Conservation (phyloP, 2,888 invertebrate genomes). For the Trissolcus japonicus region DNA sequence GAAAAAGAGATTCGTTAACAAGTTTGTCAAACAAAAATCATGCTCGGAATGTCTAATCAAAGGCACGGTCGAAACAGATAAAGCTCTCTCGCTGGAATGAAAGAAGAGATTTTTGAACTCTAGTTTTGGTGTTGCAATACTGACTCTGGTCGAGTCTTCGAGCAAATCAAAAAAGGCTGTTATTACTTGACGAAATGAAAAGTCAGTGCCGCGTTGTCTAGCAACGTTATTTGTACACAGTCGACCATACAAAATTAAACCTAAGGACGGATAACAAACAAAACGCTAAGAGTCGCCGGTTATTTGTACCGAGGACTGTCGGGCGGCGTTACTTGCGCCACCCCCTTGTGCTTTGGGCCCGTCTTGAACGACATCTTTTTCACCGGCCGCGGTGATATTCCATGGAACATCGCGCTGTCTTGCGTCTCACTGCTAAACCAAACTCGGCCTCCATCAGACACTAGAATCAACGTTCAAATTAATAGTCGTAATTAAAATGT, state of each 20-base stretch:
- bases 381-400: slow-evolving; percentile 83
- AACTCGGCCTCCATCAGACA: slow-evolving; percentile 77
- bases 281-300: slow-evolving; percentile 63
- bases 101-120: slow-evolving; percentile 4
- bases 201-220: slow-evolving; percentile 29
- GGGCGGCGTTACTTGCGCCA: slow-evolving; percentile 72
- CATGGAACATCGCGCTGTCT: slow-evolving; percentile 74
- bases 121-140: slow-evolving; percentile 10
- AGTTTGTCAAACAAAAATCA: slow-evolving; percentile 8
- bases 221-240: slow-evolving; percentile 68
- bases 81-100: slow-evolving; percentile 30
- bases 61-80: slow-evolving; percentile 34
- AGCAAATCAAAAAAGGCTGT: slow-evolving; percentile 1
- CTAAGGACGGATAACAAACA: slow-evolving; percentile 75
- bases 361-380: slow-evolving; percentile 84
- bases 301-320: slow-evolving; percentile 75
- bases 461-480: slow-evolving; percentile 59
- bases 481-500: background rate
- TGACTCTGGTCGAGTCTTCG: background rate
- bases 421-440: slow-evolving; percentile 77
- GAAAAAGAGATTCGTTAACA: slow-evolving; percentile 33
- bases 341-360: slow-evolving; percentile 75
- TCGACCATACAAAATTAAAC: slow-evolving; percentile 72
- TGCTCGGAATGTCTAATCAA: slow-evolving; percentile 45
- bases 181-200: slow-evolving; percentile 33